phyloP scores from a whole-genome alignment of 2,113 vertebrate genomes.

The Nipponia nippon region DNA sequence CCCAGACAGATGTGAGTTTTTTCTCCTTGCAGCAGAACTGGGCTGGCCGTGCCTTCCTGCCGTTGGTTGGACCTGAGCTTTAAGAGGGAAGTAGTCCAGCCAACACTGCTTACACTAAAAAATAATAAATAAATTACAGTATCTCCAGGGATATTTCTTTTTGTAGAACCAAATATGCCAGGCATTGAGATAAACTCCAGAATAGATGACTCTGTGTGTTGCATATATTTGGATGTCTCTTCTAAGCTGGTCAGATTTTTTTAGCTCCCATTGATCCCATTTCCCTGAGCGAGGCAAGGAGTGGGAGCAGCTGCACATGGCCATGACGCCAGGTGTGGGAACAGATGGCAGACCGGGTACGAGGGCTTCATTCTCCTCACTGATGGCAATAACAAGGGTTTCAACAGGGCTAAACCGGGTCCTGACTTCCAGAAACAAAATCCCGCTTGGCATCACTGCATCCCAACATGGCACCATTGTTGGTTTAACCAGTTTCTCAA shows the following conservation, averaged over 20 bases:
- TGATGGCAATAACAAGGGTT: not conserved
- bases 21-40: not conserved
- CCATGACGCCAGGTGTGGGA: not conserved
- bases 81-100: not conserved
- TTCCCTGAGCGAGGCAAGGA: fast-evolving
- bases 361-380: fast-evolving
- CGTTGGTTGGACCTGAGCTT: not conserved
- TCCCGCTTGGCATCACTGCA: not conserved
- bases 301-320: not conserved
- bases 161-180: not conserved
- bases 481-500: not conserved
- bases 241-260: not conserved
- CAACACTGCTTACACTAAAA: not conserved
- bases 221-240: not conserved
- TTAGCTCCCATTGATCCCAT: not conserved
- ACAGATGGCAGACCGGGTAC: not conserved
- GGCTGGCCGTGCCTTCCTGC: not conserved
- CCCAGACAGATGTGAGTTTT: not conserved
- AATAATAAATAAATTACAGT: not conserved
- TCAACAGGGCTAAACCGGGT: not conserved
- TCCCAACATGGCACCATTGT: not conserved
- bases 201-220: not conserved
- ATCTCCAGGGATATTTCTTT: not conserved
- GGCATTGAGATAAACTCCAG: not conserved
- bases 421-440: not conserved